A percentile compares a stretch with the other conserved stretches of the same genome.
Evolutionary conservation across 1,140 invertebrate species (phyloP).

Genomic region (Ceratosolen solmsi): DNA sequence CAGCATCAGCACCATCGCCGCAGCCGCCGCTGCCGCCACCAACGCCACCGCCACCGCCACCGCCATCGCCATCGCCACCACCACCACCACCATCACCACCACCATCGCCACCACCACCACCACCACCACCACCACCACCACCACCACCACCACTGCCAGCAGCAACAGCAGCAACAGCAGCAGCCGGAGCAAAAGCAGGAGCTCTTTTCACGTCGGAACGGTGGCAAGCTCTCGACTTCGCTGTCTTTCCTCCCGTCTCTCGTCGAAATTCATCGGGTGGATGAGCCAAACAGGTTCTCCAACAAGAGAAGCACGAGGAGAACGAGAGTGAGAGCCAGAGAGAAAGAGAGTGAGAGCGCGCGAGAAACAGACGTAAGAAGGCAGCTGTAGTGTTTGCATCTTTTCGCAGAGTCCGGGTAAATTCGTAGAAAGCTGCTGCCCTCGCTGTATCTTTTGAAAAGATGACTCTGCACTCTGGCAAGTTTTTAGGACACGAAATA

Average conservation of each 20-base stretch:
- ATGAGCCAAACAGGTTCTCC: conserved; percentile 38
- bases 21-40: too few species aligned
- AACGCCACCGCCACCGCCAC: too few species aligned
- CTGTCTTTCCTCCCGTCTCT: conserved; percentile 14
- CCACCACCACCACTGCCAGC: not conserved
- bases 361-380: not conserved
- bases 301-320: not conserved
- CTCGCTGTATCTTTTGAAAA: not conserved
- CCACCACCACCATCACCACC: too few species aligned
- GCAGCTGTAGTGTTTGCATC: conserved; percentile 28
- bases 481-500: not conserved
- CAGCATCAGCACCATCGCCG: too few species aligned
- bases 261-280: conserved; percentile 44
- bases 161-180: not conserved
- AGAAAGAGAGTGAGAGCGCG: not conserved
- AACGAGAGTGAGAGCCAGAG: not conserved
- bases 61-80: too few species aligned
- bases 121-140: too few species aligned
- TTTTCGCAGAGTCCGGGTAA: conserved; percentile 25
- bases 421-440: conserved; percentile 12
- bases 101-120: too few species aligned
- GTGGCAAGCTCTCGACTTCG: conserved; percentile 23
- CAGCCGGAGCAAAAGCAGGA: not conserved
- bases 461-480: not conserved
- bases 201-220: conserved; percentile 5